Percentiles rank a stretch among this genome's conserved stretches.
These are phyloP conservation scores for Enteromius trimaculatus DNA, from an alignment of 2,797 vertebrate genomes.

Conservation along the genomic window DNA sequence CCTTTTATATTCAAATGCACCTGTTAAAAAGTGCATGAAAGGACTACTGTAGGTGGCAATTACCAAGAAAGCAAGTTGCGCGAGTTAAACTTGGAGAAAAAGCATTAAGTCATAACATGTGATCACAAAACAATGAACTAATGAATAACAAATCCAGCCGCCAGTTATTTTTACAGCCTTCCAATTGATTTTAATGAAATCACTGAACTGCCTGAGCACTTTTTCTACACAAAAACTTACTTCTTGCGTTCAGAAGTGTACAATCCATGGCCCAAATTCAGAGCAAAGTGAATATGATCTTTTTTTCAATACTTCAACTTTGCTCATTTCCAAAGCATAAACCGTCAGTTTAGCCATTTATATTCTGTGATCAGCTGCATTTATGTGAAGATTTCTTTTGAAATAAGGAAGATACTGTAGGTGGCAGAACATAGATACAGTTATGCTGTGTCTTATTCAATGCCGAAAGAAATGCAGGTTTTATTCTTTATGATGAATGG, in stretches of 20 bases:
- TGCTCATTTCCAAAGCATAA: neutral
- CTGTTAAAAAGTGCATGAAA: constrained; percentile 19
- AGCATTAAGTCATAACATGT: neutral
- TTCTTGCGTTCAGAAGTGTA: neutral
- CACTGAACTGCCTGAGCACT: neutral
- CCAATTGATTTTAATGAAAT: neutral
- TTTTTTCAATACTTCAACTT: neutral
- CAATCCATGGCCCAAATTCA: neutral
- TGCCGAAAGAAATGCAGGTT: neutral
- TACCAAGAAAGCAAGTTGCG: neutral
- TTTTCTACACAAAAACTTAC: neutral
- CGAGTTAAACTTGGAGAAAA: neutral
- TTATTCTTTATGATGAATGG: neutral
- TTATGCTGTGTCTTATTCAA: neutral
- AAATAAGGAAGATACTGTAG: neutral
- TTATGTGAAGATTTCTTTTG: neutral
- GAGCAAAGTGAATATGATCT: neutral
- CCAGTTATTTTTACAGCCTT: neutral
- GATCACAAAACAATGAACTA: neutral
- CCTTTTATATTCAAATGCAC: constrained; percentile 6
- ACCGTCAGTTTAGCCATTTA: neutral
- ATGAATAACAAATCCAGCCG: neutral
- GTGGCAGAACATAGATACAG: neutral
- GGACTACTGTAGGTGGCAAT: constrained; percentile 20
- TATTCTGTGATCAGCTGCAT: neutral